phyloP scores from a whole-genome alignment of 1,140 invertebrate genomes.

The Akabosia matsudoensis region DNA sequence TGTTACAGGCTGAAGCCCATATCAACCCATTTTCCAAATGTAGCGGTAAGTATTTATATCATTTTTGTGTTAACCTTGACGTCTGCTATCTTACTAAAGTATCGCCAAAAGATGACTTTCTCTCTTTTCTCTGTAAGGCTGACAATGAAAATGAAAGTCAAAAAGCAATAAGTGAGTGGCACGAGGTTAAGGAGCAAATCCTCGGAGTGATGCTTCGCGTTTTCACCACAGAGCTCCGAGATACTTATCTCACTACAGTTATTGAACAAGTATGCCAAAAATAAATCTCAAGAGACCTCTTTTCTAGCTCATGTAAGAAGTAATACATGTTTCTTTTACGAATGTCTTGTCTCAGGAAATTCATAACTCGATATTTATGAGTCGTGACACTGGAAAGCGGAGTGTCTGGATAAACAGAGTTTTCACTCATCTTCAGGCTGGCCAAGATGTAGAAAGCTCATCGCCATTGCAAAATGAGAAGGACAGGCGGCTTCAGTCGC shows the following conservation, averaged over 20 bases:
- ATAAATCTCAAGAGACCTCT: too few relatives aligned
- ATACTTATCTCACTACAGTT: slow-evolving; percentile 73
- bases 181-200: slow-evolving; percentile 60
- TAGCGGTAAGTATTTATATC: slow-evolving; percentile 41
- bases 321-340: background rate
- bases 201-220: slow-evolving; percentile 64
- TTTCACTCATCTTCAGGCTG: slow-evolving; percentile 54
- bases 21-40: slow-evolving; percentile 56
- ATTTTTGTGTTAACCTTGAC: slow-evolving; percentile 15
- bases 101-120: background rate
- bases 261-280: slow-evolving; percentile 65
- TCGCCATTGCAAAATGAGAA: slow-evolving; percentile 60
- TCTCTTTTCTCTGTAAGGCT: slow-evolving; percentile 40
- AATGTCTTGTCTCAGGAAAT: slow-evolving; percentile 58
- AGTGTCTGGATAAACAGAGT: slow-evolving; percentile 69
- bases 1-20: slow-evolving; percentile 69
- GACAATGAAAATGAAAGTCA: slow-evolving; percentile 38
- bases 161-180: slow-evolving; percentile 42
- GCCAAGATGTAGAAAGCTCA: slow-evolving; percentile 46
- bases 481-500: slow-evolving; percentile 62
- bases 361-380: slow-evolving; percentile 71
- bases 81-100: too few relatives aligned
- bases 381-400: slow-evolving; percentile 67
- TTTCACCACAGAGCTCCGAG: slow-evolving; percentile 67
- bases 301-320: too few relatives aligned